These are phyloP conservation scores for Neodiprion fabricii DNA, from an alignment of 1,140 invertebrate genomes.

Conservation along the genomic window DNA sequence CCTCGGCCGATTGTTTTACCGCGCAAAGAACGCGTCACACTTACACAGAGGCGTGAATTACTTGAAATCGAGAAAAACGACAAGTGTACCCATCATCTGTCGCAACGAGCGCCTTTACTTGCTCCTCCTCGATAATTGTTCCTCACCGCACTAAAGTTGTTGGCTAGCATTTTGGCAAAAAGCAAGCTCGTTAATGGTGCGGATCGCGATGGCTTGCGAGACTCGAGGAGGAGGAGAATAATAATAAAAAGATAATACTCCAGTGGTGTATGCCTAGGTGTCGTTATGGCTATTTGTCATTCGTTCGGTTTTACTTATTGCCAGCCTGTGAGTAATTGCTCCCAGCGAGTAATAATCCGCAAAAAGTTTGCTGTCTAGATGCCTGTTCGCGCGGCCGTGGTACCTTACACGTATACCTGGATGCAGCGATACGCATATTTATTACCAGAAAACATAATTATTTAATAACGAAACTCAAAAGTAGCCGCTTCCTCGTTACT, in stretches of 20 bases:
- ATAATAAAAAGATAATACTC: too few species aligned
- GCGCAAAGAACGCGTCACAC: too few species aligned
- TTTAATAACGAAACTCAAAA: too few species aligned
- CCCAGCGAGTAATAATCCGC: background rate
- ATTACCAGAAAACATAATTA: too few species aligned
- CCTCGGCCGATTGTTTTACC: too few species aligned
- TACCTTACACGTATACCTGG: too few species aligned
- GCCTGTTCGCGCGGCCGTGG: too few species aligned
- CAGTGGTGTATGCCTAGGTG: background rate
- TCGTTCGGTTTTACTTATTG: background rate
- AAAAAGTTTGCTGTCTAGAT: background rate
- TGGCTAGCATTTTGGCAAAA: background rate
- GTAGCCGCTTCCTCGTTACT: too few species aligned
- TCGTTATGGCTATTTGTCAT: slow-evolving; percentile 2
- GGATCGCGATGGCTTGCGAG: background rate
- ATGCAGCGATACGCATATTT: too few species aligned
- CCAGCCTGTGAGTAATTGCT: background rate
- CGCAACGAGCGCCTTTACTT: background rate
- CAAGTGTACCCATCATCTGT: background rate
- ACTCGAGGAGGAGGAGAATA: too few species aligned
- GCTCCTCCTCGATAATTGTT: background rate
- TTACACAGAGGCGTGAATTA: too few species aligned
- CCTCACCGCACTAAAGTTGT: background rate
- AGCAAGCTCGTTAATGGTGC: background rate
- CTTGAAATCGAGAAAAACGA: background rate